Conservation (phyloP, 2,113 vertebrate species). For the Alces alces region DNA sequence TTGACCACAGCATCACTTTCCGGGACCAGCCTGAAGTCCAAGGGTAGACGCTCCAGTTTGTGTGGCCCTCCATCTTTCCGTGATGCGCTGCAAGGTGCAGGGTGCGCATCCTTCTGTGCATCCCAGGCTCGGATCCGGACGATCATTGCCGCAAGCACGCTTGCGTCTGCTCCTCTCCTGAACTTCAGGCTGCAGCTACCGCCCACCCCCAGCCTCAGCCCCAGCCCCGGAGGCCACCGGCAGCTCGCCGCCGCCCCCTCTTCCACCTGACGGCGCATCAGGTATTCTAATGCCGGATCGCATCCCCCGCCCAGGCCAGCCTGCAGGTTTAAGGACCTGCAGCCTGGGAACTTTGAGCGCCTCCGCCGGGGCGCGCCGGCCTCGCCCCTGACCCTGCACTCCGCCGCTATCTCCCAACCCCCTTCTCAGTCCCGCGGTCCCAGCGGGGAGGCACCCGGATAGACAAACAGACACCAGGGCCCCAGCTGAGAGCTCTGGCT, state of each 20-base stretch:
- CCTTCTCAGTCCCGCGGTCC: background rate
- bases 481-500: background rate
- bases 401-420: too few species aligned
- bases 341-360: background rate
- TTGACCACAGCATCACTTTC: background rate
- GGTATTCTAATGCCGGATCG: background rate
- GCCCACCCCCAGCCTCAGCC: background rate
- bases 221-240: background rate
- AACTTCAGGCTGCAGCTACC: background rate
- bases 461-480: background rate
- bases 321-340: background rate
- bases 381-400: background rate
- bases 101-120: background rate
- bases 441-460: background rate
- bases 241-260: background rate
- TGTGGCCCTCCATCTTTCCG: background rate
- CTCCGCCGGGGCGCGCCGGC: background rate
- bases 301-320: background rate
- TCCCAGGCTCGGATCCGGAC: background rate
- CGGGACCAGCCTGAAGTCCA: background rate
- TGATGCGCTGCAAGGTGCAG: background rate
- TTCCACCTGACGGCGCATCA: slow-evolving; percentile 22
- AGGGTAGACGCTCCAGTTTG: background rate
- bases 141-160: background rate
- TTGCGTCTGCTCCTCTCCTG: background rate